Evolutionary conservation across 2,113 vertebrate genomes (phyloP).

Genomic region (Psophia crepitans): DNA sequence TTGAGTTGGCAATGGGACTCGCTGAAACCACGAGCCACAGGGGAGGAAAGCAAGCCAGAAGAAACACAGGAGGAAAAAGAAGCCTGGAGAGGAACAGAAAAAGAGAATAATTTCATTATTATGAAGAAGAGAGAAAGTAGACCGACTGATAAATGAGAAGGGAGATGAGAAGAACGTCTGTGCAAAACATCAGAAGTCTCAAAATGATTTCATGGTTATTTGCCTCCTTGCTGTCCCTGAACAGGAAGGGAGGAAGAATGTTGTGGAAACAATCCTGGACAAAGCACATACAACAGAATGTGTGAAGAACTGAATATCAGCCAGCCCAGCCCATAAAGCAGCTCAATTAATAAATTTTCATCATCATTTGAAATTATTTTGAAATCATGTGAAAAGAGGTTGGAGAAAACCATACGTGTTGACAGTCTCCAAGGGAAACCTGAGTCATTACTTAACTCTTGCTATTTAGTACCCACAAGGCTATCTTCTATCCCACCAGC

Average conservation of each 20-base stretch:
- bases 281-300: neutral
- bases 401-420: neutral
- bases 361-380: neutral
- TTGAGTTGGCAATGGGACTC: neutral
- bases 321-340: neutral
- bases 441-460: constrained; percentile 7
- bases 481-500: neutral
- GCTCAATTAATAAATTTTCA: neutral
- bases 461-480: constrained; percentile 10
- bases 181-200: neutral
- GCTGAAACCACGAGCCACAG: neutral
- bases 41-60: neutral
- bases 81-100: neutral
- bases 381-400: neutral
- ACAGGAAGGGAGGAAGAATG: neutral
- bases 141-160: neutral
- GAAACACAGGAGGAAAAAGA: neutral
- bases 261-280: neutral
- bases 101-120: neutral
- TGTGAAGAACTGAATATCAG: neutral
- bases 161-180: neutral
- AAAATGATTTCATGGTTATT: neutral
- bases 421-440: constrained; percentile 9
- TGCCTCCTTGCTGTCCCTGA: neutral
- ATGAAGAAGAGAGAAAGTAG: neutral